Conservation (phyloP, 2,113 vertebrate species). For the Carassius gibelio region DNA sequence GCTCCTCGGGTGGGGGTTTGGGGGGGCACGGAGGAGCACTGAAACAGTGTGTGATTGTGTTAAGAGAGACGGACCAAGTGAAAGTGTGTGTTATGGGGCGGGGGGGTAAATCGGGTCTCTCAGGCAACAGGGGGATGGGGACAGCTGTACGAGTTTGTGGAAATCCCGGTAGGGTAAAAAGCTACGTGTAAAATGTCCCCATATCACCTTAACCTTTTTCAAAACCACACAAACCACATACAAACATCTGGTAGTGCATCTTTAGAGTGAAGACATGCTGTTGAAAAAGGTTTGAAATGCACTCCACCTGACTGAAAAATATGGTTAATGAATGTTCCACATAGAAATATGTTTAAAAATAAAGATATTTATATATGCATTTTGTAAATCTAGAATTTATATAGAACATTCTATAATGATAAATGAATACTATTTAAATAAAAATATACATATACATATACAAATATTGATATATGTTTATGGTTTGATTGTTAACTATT, state of each 20-base stretch:
- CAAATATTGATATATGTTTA: not conserved
- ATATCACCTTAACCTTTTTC: not conserved
- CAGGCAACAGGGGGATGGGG: not conserved
- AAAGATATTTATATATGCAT: not conserved
- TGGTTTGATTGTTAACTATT: not conserved
- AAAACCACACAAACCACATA: not conserved
- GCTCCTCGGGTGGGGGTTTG: not conserved
- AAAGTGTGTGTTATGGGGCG: not conserved
- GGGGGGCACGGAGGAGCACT: not conserved
- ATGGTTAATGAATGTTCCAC: not conserved
- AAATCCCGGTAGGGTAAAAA: not conserved
- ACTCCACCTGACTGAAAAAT: not conserved
- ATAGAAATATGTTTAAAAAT: not conserved
- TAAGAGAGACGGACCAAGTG: slow-evolving; percentile 5
- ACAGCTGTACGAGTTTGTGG: not conserved
- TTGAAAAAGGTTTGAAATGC: too few species aligned
- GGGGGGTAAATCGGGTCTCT: slow-evolving; percentile 5
- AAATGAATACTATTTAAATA: too few species aligned
- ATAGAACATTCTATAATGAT: too few species aligned
- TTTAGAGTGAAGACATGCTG: not conserved
- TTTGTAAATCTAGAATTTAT: not conserved
- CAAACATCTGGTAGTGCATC: not conserved
- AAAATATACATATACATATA: too few species aligned
- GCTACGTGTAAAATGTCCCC: not conserved
- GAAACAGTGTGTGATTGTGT: slow-evolving; percentile 31